Evolutionary conservation across 2,888 invertebrate species (phyloP), one percentile per base, ranked within the genome.

Genomic region (Molorchus minor): DNA sequence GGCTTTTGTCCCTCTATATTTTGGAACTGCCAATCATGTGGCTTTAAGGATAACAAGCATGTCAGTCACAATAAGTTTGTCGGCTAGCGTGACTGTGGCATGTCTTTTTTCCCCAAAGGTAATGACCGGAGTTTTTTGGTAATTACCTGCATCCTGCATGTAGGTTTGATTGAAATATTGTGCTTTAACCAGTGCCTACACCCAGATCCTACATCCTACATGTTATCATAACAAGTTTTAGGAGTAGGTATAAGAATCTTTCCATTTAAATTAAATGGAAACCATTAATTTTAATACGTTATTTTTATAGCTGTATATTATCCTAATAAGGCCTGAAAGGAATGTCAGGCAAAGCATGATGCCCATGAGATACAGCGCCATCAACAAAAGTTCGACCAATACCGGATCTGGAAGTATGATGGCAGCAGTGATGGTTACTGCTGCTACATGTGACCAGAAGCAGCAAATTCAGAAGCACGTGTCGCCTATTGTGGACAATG

Each of bases 1-100:
- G 67, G 98, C 98, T 15, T 98, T 98, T 82, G 94, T 98, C 56
- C 96, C 98, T 3, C 86, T 98, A 46, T 98, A 98, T 83, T 97
- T 98, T 80, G 96, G 96, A 64, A 97, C 96, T 1, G 95, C 92
- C 60, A 93, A 91, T 77, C 94, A 96, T 82, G 94, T 96, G 64
- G 92, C 94, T 8, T 84, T 97, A 60, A 86, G 97, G 61, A 93
- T 96, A 78, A 96, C 94, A 71, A 95, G 95, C 79, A 94, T 97
- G 93, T 94, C 95, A 54, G 93, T 96, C 74, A 95, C 96, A 70
- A 96, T 97, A 78, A 94, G 94, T 62, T 86, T 98, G 67, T 94
- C 94, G 72, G 96, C 96, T 65, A 94, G 94, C 70, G 96, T 97
- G 67, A 94, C 96, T 5, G 88, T 97, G 58, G 92, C 90, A 56